These are phyloP conservation scores for Callithrix jacchus DNA, from an alignment of 2,113 vertebrate genomes.

Conservation along the genomic window DNA sequence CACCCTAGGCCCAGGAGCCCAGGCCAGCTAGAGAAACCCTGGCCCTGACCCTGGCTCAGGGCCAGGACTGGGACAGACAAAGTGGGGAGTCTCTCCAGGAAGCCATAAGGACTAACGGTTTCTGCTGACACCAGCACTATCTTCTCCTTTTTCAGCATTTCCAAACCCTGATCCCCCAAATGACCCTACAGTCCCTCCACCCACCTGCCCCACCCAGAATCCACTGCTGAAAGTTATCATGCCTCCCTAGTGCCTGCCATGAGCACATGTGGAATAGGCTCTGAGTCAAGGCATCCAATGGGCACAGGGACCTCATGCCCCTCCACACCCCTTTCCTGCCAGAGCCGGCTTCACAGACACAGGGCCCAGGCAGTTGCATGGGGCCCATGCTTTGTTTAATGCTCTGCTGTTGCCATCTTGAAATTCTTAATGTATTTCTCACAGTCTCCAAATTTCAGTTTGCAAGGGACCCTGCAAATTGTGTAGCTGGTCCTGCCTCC, in stretches of 20 bases:
- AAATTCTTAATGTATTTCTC: not conserved
- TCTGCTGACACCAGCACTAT: not conserved
- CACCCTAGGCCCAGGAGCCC: not conserved
- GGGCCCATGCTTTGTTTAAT: not conserved
- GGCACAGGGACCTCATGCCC: accelerated
- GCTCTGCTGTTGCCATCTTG: not conserved
- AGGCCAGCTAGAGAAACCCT: not conserved
- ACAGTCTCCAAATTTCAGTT: not conserved
- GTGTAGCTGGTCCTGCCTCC: no score
- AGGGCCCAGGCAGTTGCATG: accelerated
- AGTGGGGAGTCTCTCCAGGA: no score
- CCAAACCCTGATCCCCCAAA: not conserved
- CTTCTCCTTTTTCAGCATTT: not conserved
- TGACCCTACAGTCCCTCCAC: not conserved
- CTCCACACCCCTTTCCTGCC: not conserved
- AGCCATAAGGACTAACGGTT: not conserved
- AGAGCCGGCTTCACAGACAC: not conserved
- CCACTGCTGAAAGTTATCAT: not conserved
- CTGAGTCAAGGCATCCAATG: accelerated
- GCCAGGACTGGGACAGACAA: not conserved
- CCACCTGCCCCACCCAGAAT: not conserved
- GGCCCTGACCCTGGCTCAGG: not conserved
- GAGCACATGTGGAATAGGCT: not conserved
- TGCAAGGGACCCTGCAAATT: not conserved
- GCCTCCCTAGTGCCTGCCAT: not conserved